Base-by-base conservation (phyloP, 2,888 invertebrate genomes). In the Stenolophus ochropezus region DNA sequence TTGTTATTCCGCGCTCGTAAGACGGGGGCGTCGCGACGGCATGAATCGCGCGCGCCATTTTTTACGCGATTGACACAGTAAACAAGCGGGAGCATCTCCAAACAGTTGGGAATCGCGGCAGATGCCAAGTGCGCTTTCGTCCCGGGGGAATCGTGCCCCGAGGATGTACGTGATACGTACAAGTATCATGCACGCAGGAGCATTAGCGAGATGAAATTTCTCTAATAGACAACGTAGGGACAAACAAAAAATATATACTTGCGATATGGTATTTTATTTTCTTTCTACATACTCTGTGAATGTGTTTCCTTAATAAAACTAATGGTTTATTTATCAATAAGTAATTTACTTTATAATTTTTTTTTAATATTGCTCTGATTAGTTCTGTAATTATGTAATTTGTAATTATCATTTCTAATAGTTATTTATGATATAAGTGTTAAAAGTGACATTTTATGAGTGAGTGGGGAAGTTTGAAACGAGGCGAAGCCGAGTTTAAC, bases 1-100 rank as follows among this genome's bases (percentile, higher is more conserved):
- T 76, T 76, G 56, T 58, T 76, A 76, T 76, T 76, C 58, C 20
- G 14, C 8, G 76, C 53, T 76, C 56, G 76, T 75, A 75, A 75
- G 49, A 23, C 74, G 14, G 23, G 11, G 61, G n/a, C 61, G 61
- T 16, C 65, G 61, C 8, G 61, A 14, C 61, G 61, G 6, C 58
- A 58, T 58, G 76, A 76, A 58, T 53, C 76, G 58, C 76, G 58
- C 11, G 18, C 53, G 42, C 58, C 76, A 56, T 76, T 58, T 76
- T 49, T 58, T 76, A 53, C 76, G 33, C 56, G 56, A 51, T 56
- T 56, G 75, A 51, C 56, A 75, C 56, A 27, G 75, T 76, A 76
- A 76, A 76, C 58, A 76, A 76, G 4, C 76, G 20, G 73, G 49
- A 73, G 49, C 47, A 49, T 73, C 49, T 3, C 73, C 73, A 73